Conservation (phyloP, 2,113 vertebrate species). For the Sceloporus tristichus region DNA sequence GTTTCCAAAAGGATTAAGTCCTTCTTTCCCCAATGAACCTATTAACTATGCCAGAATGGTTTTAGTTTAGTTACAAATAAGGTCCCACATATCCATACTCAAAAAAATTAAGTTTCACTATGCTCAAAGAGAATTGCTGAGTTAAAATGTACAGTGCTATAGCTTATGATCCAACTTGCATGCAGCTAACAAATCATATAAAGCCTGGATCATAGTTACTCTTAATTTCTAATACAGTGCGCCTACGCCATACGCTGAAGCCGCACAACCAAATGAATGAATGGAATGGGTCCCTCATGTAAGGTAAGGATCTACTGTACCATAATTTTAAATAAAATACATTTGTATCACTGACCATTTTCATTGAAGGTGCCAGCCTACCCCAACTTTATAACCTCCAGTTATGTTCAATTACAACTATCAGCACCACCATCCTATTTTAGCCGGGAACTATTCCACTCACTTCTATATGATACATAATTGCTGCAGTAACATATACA, state of each 20-base stretch:
- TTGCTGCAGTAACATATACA: neutral
- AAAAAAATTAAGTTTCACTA: neutral
- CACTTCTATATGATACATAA: neutral
- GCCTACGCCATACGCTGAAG: too few relatives aligned
- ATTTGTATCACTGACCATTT: conserved; percentile 4
- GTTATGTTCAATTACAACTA: neutral
- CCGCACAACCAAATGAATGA: too few relatives aligned
- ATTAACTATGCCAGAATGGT: accelerated
- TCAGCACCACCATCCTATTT: neutral
- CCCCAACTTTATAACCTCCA: neutral
- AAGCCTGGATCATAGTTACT: neutral
- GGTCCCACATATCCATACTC: neutral
- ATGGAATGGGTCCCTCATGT: too few relatives aligned
- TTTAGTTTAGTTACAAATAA: neutral
- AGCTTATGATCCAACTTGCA: neutral
- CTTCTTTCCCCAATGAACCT: neutral
- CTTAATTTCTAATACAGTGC: too few relatives aligned
- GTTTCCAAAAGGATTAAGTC: neutral
- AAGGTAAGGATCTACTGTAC: neutral
- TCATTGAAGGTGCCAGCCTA: neutral
- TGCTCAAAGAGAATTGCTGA: neutral
- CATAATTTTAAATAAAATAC: neutral
- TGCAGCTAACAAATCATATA: neutral
- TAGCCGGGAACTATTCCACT: neutral
- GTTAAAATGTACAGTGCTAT: neutral